Evolutionary conservation across 1,140 invertebrate species (phyloP).

Genomic region (Polyergus mexicanus): DNA sequence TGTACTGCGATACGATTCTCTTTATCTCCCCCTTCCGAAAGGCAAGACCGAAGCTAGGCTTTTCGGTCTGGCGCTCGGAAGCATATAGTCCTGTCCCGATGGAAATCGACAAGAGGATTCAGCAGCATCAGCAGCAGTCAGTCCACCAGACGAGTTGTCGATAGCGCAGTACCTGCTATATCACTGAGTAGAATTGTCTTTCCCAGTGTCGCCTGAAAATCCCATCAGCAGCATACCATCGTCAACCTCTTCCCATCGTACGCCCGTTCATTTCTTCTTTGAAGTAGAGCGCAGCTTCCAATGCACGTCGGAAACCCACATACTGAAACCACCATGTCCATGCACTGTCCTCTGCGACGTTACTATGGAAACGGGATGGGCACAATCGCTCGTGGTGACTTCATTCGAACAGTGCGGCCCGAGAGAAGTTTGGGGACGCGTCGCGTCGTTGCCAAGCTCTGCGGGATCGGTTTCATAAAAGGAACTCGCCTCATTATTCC

Average conservation of each 20-base stretch:
- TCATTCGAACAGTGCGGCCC: slow-evolving; percentile 66
- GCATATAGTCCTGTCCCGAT: slow-evolving; percentile 65
- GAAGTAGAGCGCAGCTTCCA: slow-evolving; percentile 66
- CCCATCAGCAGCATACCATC: slow-evolving; percentile 57
- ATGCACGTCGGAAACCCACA: slow-evolving; percentile 67
- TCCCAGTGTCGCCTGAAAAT: slow-evolving; percentile 45
- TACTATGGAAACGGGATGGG: slow-evolving; percentile 38
- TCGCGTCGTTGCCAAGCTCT: slow-evolving; percentile 28
- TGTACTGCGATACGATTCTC: slow-evolving; percentile 24
- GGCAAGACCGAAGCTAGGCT: slow-evolving; percentile 33
- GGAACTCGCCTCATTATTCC: slow-evolving; percentile 50
- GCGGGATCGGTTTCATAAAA: slow-evolving; percentile 56
- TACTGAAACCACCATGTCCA: slow-evolving; percentile 55
- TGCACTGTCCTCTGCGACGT: slow-evolving; percentile 61
- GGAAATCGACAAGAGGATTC: slow-evolving; percentile 80
- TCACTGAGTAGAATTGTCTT: slow-evolving; percentile 79
- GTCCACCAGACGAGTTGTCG: slow-evolving; percentile 87
- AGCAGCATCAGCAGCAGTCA: slow-evolving; percentile 86
- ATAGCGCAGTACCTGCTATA: slow-evolving; percentile 82
- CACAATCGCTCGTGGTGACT: slow-evolving; percentile 63
- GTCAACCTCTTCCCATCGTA: slow-evolving; percentile 41
- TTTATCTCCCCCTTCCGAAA: slow-evolving; percentile 31
- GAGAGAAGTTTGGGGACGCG: slow-evolving; percentile 33
- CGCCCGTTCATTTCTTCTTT: slow-evolving; percentile 49
- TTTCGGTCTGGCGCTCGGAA: slow-evolving; percentile 58